Percentiles rank a stretch among this genome's conserved stretches.
Evolutionary conservation across 37 sponge, comb jelly and placozoan species (phyloP).

Genomic region (Chondrosia reniformis): DNA sequence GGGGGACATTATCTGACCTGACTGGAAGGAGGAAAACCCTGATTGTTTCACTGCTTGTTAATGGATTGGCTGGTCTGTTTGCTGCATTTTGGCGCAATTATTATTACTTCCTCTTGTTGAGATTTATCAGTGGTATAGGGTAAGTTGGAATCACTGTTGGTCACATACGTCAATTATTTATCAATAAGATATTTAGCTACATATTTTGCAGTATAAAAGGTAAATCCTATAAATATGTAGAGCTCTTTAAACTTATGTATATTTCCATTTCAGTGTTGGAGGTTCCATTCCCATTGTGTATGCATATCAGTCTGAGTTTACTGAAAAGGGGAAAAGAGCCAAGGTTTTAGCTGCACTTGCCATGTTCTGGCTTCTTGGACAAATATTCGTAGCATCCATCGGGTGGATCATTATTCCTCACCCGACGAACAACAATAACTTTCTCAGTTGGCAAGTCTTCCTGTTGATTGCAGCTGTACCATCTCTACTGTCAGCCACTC

Average conservation of each 20-base stretch:
- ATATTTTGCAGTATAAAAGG: too few species aligned
- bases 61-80: conserved; percentile 44
- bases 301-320: conserved; percentile 65
- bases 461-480: conserved; percentile 57
- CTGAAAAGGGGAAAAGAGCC: conserved; percentile 48
- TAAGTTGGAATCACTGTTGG: too few species aligned
- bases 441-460: conserved; percentile 69
- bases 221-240: too few species aligned
- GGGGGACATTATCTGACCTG: conserved; percentile 64
- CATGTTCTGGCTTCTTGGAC: conserved; percentile 55
- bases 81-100: conserved; percentile 55
- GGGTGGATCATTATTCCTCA: conserved; percentile 68
- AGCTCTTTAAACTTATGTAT: too few species aligned
- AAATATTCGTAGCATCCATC: conserved; percentile 37
- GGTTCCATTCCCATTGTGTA: conserved; percentile 66
- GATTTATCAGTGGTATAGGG: conserved; percentile 77
- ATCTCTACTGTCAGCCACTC: conserved; percentile 32
- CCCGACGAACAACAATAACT: neutral
- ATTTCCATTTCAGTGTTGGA: conserved; percentile 74
- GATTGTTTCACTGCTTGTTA: conserved; percentile 41
- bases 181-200: too few species aligned
- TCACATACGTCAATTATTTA: too few species aligned
- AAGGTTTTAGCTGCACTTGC: conserved; percentile 47
- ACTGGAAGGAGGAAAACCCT: conserved; percentile 45
- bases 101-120: conserved; percentile 28